Base-by-base conservation (phyloP, 2,888 invertebrate genomes). In the Meteorus cinctellus region DNA sequence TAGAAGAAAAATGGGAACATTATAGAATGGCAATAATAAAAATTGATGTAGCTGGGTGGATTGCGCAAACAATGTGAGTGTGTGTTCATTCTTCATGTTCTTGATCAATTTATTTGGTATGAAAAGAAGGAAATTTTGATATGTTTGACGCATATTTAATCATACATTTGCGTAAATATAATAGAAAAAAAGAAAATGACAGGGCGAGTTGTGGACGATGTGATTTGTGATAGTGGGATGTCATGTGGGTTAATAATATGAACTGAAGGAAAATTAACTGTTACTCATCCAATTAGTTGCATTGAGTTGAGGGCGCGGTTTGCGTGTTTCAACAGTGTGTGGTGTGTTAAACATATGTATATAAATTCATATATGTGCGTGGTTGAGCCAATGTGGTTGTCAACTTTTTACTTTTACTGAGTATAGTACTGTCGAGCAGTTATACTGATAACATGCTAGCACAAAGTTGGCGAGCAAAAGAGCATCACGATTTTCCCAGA, bases 401-500 rank as follows among this genome's bases (percentile, higher is more conserved):
- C 34, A 41, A 19, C 63, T 65, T 65, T 65, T 41, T 19, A 41
- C 65, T 65, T 65, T 41, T 65, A 65, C 65, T 65, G 16, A 19
- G 10, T 48, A n/a, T 5, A n/a, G n/a, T n/a, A 12, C 8, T n/a
- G 51, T 70, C 55, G 59, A 59, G 55, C 59, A 34, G 69, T 19
- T n/a, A 19, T 55, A 19, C 19, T 8, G 36, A 48, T 48, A 16
- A 34, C 29, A 29, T 55, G 29, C 45, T 70, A 59, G 59, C 59
- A 59, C 29, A 70, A 59, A 68, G 68, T 51, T 14, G 48, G 45
- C n/a, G 48, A 10, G 29, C 10, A n/a, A 59, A 59, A 70, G 55
- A 70, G 34, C 51, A 31, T 70, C 69, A 70, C 69, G 69, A 70
- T 70, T 70, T 70, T 70, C 59, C 69, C 69, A 70, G 69, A 70